Evolutionary conservation across 2,888 invertebrate genomes (phyloP).

Genomic region (Drosophila melanosoma): DNA sequence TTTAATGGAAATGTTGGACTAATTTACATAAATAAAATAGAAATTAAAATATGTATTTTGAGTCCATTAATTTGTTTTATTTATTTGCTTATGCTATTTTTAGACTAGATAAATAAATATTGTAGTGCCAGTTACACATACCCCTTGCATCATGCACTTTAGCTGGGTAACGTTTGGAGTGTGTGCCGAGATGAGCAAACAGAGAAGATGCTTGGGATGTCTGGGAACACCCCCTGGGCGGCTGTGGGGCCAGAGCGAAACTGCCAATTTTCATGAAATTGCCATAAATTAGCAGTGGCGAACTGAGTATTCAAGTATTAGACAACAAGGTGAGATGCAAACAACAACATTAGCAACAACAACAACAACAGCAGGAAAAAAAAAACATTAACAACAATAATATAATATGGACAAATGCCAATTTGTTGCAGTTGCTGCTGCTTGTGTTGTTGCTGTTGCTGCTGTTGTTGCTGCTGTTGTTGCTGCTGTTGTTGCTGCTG

Average conservation of each 20-base stretch:
- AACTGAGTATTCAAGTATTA: conserved; percentile 48
- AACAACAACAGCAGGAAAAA: conserved; percentile 23
- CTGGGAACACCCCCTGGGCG: conserved; percentile 47
- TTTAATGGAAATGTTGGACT: no score
- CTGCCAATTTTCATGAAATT: conserved; percentile 70
- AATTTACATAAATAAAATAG: neutral
- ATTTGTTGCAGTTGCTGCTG: conserved; percentile 33
- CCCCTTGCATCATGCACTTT: neutral
- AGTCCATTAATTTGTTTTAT: neutral
- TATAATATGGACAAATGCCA: conserved; percentile 58
- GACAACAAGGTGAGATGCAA: conserved; percentile 67
- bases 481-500: conserved; percentile 53
- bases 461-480: conserved; percentile 20
- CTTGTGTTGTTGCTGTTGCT: conserved; percentile 47
- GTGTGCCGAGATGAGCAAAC: conserved; percentile 43
- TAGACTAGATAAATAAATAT: neutral
- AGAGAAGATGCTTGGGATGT: conserved; percentile 35
- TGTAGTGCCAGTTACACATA: neutral
- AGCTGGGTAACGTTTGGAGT: neutral
- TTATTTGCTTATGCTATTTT: neutral
- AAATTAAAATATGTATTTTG: neutral
- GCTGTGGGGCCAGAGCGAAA: conserved; percentile 28
- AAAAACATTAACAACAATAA: conserved; percentile 18
- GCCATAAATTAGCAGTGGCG: conserved; percentile 69
- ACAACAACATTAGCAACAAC: conserved; percentile 39